A percentile compares a stretch with the other conserved stretches of the same genome.
These are phyloP conservation scores for Euleptes europaea DNA, from an alignment of 2,113 vertebrate species.

Conservation along the genomic window DNA sequence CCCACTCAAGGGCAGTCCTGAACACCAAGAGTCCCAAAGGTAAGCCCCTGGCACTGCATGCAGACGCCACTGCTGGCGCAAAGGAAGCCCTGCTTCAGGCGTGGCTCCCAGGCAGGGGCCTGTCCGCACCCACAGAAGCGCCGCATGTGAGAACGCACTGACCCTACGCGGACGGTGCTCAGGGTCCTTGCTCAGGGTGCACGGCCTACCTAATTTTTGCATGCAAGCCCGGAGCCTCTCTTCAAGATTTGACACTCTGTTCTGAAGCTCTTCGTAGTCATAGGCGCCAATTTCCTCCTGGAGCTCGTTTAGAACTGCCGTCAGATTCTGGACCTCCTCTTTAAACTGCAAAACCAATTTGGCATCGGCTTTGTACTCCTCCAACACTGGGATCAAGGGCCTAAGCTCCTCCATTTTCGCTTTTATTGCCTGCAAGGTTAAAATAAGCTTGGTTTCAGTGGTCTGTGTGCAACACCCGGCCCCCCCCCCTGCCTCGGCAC, in stretches of 20 bases:
- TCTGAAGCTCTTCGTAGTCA: slow-evolving; percentile 99
- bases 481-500: slow-evolving; percentile 68
- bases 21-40: not conserved
- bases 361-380: slow-evolving; percentile 99
- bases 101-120: not conserved
- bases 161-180: not conserved
- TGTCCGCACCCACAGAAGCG: not conserved
- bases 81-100: too few relatives aligned
- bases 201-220: slow-evolving; percentile 99
- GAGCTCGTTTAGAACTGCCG: slow-evolving; percentile 97
- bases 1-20: not conserved
- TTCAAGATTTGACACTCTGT: slow-evolving; percentile 98
- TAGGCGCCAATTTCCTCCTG: slow-evolving; percentile 99
- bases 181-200: not conserved
- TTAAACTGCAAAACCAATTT: slow-evolving; percentile 99
- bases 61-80: not conserved
- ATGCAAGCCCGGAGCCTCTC: slow-evolving; percentile 99
- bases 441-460: slow-evolving; percentile 98
- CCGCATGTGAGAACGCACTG: not conserved
- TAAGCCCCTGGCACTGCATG: not conserved
- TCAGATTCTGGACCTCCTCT: slow-evolving; percentile 99
- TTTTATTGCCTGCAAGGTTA: slow-evolving; percentile 99
- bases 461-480: slow-evolving; percentile 80
- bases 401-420: slow-evolving; percentile 99
- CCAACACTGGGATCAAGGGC: slow-evolving; percentile 99